phyloP scores from a whole-genome alignment of 1,140 invertebrate species.

The Halotydeus destructor region DNA sequence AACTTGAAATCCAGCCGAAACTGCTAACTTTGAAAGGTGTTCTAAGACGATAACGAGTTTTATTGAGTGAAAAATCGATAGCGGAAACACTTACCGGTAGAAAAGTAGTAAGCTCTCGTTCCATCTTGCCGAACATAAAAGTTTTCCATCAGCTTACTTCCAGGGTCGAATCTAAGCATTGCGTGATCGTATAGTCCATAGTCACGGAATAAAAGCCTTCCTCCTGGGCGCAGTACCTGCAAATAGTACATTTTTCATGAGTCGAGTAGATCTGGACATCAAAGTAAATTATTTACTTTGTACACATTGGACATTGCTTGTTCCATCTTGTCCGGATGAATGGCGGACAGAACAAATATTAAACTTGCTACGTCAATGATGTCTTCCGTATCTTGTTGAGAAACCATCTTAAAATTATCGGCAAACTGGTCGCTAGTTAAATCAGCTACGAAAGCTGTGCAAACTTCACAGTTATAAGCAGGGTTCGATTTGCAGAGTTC shows the following conservation, averaged over 20 bases:
- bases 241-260: neutral
- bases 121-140: slow-evolving; percentile 94
- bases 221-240: slow-evolving; percentile 48
- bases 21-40: neutral
- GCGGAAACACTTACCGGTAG: slow-evolving; percentile 16
- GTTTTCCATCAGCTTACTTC: slow-evolving; percentile 78
- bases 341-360: slow-evolving; percentile 57
- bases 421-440: slow-evolving; percentile 22
- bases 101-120: slow-evolving; percentile 33
- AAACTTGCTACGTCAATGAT: slow-evolving; percentile 42
- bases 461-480: slow-evolving; percentile 36
- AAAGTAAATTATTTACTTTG: slow-evolving; percentile 23
- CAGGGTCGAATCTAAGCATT: slow-evolving; percentile 69
- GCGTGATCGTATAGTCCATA: slow-evolving; percentile 97
- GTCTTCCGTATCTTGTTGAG: slow-evolving; percentile 34
- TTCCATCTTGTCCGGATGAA: slow-evolving; percentile 54
- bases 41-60: neutral
- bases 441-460: slow-evolving; percentile 47
- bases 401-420: slow-evolving; percentile 15
- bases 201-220: slow-evolving; percentile 72
- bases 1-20: neutral
- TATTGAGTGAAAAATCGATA: neutral
- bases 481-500: slow-evolving; percentile 50
- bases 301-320: slow-evolving; percentile 43
- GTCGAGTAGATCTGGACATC: slow-evolving; percentile 8